Conservation (phyloP, 2,113 vertebrate species). For the Myocastor coypus region DNA sequence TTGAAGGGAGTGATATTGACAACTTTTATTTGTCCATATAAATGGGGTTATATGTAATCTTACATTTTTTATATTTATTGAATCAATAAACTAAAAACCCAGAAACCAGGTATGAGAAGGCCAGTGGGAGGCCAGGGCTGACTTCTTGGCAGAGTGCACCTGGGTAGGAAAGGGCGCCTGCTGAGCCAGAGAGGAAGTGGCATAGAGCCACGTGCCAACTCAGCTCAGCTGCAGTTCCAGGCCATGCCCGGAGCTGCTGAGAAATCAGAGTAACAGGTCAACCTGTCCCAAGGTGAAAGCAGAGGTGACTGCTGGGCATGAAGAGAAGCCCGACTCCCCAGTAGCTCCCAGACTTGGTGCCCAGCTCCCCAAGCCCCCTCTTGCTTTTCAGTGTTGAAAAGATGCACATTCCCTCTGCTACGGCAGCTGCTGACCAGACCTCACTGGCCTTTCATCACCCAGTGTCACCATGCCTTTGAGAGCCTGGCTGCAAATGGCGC, state of each 20-base stretch:
- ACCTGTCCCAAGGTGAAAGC: not conserved
- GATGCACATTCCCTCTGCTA: not conserved
- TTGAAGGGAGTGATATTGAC: not conserved
- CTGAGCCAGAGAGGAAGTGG: not conserved
- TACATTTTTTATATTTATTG: not conserved
- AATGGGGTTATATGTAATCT: not conserved
- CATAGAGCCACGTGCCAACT: not conserved
- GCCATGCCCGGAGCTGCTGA: not conserved
- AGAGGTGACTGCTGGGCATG: not conserved
- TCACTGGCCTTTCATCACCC: not conserved
- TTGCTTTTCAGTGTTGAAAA: not conserved
- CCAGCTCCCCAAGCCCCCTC: not conserved
- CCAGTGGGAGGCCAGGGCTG: not conserved
- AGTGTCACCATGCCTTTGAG: not conserved
- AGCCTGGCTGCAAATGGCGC: not conserved
- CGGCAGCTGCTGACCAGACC: not conserved
- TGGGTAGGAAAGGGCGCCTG: no score
- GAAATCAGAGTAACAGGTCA: not conserved
- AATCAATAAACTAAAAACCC: conserved; percentile 6
- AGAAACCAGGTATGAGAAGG: not conserved
- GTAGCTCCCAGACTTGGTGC: not conserved
- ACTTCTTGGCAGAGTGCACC: not conserved
- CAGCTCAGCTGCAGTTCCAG: not conserved
- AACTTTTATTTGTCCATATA: no score
- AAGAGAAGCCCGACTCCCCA: accelerated